Evolutionary conservation across 2,888 invertebrate species (phyloP), one percentile per base, ranked within the genome.

Genomic region (Ectemnius cavifrons): DNA sequence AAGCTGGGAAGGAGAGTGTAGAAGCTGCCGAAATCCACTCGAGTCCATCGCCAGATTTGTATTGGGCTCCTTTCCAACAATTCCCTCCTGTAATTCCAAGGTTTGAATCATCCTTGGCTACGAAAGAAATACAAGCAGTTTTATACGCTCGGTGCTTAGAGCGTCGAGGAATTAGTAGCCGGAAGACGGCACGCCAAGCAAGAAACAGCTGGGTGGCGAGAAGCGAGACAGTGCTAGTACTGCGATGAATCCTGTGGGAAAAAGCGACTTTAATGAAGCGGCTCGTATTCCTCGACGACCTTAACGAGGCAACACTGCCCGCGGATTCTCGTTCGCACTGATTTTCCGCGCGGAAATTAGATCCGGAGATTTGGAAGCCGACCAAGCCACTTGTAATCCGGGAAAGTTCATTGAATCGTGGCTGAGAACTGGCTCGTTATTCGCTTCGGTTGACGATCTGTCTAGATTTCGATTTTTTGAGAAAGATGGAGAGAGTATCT

Each of bases 81-180:
- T 4, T 37, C 37, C 52, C 52, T 16, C 64, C 52, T 71, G 56
- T 57, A 58, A 77, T 75, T 74, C 60, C 59, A 62, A 71, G 47
- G 37, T 11, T 37, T 71, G 71, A 65, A 56, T 71, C 75, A 71
- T 63, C 56, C 52, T 16, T 47, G 66, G 64, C 74, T 46, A 49
- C 46, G 6, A 28, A 46, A 62, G 57, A 67, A 59, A 74, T 70
- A 67, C 49, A 20, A 60, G 37, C 23, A 28, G 18, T 4, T 20
- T 49, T 47, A 28, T 62, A 47, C 23, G 23, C 59, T 47, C 37
- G 37, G 37, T 37, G 37, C 37, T 37, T 11, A 37, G 37, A 37
- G 37, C 11, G 37, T 4, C 0, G 6, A 37, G 37, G 37, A 37
- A 37, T 37, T 37, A 37, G 37, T 8, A 37, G 37, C 8, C 37